Evolutionary conservation across 2,797 vertebrate genomes (phyloP).

Genomic region (Schizopygopsis malacanthus): DNA sequence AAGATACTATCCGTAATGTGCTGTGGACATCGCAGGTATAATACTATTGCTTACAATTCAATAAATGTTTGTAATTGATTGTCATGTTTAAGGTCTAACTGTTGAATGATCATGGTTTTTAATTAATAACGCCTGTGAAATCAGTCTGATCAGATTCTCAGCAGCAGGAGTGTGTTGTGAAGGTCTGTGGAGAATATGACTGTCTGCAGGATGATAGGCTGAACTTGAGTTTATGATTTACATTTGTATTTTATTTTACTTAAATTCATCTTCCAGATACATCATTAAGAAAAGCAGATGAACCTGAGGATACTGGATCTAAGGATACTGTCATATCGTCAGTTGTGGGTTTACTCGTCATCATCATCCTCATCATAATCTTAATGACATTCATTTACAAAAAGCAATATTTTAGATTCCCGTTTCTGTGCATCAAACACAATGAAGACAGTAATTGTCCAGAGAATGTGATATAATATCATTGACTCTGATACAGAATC

Average conservation of each 20-base stretch:
- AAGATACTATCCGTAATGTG: no score
- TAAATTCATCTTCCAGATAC: no score
- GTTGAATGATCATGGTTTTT: background rate
- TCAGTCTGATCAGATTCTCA: background rate
- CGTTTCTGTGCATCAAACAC: background rate
- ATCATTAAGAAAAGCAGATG: fast-evolving
- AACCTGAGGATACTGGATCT: no score
- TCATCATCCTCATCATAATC: background rate
- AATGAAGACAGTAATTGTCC: background rate
- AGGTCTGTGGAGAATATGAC: no score
- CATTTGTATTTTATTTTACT: no score
- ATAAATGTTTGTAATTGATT: no score
- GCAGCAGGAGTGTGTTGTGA: background rate
- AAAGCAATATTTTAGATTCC: background rate
- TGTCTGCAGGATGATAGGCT: background rate
- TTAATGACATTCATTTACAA: background rate
- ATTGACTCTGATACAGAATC: no score
- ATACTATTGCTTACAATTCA: background rate
- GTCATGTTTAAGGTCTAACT: background rate
- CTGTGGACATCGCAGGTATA: no score
- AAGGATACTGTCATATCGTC: fast-evolving
- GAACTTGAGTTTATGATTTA: background rate
- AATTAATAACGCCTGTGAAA: background rate
- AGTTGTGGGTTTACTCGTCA: background rate
- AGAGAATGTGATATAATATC: background rate